Percentiles rank a stretch among this genome's conserved stretches.
Evolutionary conservation across 2,888 invertebrate species (phyloP).

Genomic region (Anarsia innoxiella): DNA sequence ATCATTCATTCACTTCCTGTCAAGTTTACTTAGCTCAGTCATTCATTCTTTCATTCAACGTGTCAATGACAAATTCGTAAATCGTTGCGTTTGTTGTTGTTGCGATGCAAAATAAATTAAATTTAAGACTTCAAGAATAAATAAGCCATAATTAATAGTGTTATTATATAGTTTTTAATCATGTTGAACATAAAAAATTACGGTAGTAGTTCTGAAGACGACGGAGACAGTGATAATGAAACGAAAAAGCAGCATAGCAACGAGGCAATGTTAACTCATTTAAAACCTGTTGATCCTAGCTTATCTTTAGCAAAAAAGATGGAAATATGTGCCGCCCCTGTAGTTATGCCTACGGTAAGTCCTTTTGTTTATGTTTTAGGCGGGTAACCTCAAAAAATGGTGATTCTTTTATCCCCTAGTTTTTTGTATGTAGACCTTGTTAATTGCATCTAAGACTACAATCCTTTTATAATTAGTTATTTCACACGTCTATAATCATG

Average conservation of each 20-base stretch:
- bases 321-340: conserved; percentile 87
- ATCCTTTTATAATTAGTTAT: too few species aligned
- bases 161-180: conserved; percentile 14
- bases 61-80: too few species aligned
- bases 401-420: too few species aligned
- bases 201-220: conserved; percentile 82
- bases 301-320: conserved; percentile 78
- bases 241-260: conserved; percentile 49
- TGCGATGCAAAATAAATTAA: not conserved
- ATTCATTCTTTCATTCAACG: too few species aligned
- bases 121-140: not conserved
- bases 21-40: too few species aligned
- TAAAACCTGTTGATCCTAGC: conserved; percentile 73
- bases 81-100: conserved; percentile 6
- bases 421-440: too few species aligned
- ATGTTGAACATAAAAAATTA: conserved; percentile 86
- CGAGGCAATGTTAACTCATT: conserved; percentile 60
- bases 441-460: too few species aligned
- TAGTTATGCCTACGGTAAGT: conserved; percentile 85
- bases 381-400: conserved; percentile 8
- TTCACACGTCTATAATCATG: too few species aligned
- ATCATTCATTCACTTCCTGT: too few species aligned
- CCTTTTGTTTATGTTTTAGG: conserved; percentile 3
- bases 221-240: conserved; percentile 68
- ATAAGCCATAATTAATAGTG: not conserved